Evolutionary conservation across 2,888 invertebrate genomes (phyloP).

Genomic region (Carcina quercana): DNA sequence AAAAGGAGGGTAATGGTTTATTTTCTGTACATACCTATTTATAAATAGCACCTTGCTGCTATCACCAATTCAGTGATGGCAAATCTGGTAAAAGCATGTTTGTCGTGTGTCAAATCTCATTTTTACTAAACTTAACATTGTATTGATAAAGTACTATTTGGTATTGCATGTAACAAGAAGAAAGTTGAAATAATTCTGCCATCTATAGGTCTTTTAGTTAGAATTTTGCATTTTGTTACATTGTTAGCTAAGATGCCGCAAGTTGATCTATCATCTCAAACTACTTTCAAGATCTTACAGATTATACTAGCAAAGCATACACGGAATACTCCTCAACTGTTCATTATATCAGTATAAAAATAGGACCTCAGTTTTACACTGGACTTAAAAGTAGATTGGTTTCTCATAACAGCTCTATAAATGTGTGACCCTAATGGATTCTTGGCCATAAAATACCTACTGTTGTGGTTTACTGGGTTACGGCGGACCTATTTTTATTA

Average conservation of each 20-base stretch:
- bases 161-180: too few relatives aligned
- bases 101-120: too few relatives aligned
- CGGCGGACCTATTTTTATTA: constrained; percentile 58
- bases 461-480: constrained; percentile 46
- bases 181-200: too few relatives aligned
- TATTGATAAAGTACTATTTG: too few relatives aligned
- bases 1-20: too few relatives aligned
- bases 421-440: constrained; percentile 32
- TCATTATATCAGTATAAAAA: too few relatives aligned
- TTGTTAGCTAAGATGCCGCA: neutral
- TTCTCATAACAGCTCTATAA: constrained; percentile 14
- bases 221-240: neutral
- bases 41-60: too few relatives aligned
- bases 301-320: neutral
- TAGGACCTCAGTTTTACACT: neutral
- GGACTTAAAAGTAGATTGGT: constrained; percentile 26
- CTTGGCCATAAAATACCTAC: constrained; percentile 45
- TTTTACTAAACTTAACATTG: too few relatives aligned
- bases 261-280: neutral
- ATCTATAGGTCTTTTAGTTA: neutral
- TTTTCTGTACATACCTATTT: too few relatives aligned
- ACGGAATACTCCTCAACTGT: too few relatives aligned
- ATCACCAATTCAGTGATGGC: too few relatives aligned
- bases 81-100: too few relatives aligned
- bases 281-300: neutral